Percentiles rank a stretch among this genome's conserved stretches.
Conservation (phyloP, 2,888 invertebrate genomes). For the Operophtera brumata region DNA sequence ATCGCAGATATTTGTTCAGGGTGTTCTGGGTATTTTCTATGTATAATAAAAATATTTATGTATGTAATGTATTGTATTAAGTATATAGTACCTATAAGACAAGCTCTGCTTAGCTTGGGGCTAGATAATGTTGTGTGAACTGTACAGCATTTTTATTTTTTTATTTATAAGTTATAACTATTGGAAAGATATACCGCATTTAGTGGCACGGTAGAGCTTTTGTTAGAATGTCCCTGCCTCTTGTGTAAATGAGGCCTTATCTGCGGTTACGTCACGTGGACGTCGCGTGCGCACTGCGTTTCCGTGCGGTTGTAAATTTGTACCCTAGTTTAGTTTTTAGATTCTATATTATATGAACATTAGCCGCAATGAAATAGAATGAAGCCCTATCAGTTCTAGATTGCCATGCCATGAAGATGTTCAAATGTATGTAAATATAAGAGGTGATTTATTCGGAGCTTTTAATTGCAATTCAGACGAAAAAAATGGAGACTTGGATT, state of each 20-base stretch:
- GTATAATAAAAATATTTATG: no score
- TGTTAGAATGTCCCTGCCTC: neutral
- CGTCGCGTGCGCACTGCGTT: slow-evolving; percentile 47
- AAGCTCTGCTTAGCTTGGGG: no score
- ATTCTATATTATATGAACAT: slow-evolving; percentile 2
- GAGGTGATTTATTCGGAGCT: neutral
- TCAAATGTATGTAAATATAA: slow-evolving; percentile 1
- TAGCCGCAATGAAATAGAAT: slow-evolving; percentile 9
- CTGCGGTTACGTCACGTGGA: slow-evolving; percentile 48
- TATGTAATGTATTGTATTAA: no score
- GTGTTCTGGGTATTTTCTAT: no score
- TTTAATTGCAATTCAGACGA: neutral
- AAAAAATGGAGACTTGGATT: neutral
- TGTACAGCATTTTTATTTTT: no score
- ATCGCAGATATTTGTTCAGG: no score
- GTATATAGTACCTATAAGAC: no score
- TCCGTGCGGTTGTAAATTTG: slow-evolving; percentile 28
- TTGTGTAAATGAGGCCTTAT: neutral
- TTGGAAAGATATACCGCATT: no score
- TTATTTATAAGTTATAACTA: no score
- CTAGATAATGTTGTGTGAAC: no score
- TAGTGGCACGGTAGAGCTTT: no score
- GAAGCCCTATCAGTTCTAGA: slow-evolving; percentile 12
- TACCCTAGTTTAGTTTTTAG: slow-evolving; percentile 22
- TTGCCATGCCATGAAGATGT: slow-evolving; percentile 12